Percentiles rank a stretch among this genome's conserved stretches.
These are phyloP conservation scores for Peribatodes rhomboidaria DNA, from an alignment of 2,888 invertebrate species.

Conservation along the genomic window DNA sequence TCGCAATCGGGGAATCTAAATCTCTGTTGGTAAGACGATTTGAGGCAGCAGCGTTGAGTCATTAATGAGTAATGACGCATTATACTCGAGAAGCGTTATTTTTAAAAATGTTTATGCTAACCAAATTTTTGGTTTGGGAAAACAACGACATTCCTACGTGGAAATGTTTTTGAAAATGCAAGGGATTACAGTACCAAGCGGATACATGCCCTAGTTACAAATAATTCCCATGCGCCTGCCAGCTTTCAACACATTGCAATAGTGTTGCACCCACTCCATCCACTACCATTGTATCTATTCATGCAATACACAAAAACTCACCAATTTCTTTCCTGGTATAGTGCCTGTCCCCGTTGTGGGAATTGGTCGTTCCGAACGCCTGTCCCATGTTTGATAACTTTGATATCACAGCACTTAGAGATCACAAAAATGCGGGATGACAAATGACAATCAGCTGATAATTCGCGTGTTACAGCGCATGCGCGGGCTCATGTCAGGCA, in stretches of 20 bases:
- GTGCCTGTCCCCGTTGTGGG: conserved; percentile 78
- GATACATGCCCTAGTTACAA: conserved; percentile 16
- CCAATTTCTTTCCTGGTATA: conserved; percentile 82
- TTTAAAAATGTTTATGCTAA: conserved; percentile 13
- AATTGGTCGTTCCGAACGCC: conserved; percentile 80
- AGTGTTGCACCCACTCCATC: conserved; percentile 16
- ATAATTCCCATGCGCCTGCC: conserved; percentile 22
- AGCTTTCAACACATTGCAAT: conserved; percentile 25
- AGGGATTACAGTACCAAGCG: neutral
- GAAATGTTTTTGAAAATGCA: neutral
- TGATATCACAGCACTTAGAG: conserved; percentile 66
- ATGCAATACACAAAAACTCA: conserved; percentile 53
- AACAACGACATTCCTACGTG: neutral
- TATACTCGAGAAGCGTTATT: conserved; percentile 10
- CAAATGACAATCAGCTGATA: conserved; percentile 69
- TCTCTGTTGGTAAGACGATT: neutral
- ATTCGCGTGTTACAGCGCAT: conserved; percentile 64
- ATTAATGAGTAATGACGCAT: conserved; percentile 17
- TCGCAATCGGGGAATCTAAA: conserved; percentile 3
- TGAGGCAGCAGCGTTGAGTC: conserved; percentile 2
- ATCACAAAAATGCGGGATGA: conserved; percentile 59
- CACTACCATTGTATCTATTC: conserved; percentile 7
- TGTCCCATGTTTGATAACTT: conserved; percentile 74
- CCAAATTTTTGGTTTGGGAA: conserved; percentile 9
- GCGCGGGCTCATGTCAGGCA: conserved; percentile 64